Percentiles rank a stretch among this genome's conserved stretches.
Evolutionary conservation across 1,140 invertebrate genomes (phyloP).

Genomic region (Conopomorpha cramerella): DNA sequence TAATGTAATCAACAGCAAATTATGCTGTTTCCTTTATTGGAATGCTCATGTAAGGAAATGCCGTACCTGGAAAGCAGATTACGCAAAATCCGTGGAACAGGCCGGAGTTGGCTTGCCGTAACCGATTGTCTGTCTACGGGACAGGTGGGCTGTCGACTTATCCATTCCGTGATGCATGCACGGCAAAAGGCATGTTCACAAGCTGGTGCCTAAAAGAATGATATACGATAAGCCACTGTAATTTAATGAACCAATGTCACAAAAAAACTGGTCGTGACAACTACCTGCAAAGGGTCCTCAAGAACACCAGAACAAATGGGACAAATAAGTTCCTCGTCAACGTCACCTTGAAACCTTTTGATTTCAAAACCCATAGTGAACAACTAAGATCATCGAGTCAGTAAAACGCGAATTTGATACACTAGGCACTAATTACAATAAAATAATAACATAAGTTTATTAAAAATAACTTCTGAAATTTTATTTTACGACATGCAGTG

Average conservation of each 20-base stretch:
- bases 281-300: conserved; percentile 90
- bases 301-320: conserved; percentile 90
- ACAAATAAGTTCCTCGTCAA: conserved; percentile 91
- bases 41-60: no score
- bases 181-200: conserved; percentile 97
- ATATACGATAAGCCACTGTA: conserved; percentile 2
- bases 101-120: conserved; percentile 83
- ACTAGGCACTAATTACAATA: no score
- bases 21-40: no score
- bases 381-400: no score
- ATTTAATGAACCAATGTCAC: no score
- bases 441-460: no score
- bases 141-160: conserved; percentile 88
- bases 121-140: conserved; percentile 90
- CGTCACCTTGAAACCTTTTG: conserved; percentile 85
- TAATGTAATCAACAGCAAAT: conserved; percentile 8
- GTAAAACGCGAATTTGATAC: no score
- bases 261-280: no score
- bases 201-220: conserved; percentile 76
- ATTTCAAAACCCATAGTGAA: conserved; percentile 85
- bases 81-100: conserved; percentile 88
- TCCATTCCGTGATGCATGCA: conserved; percentile 93
- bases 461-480: no score
- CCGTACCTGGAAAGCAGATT: conserved; percentile 87
- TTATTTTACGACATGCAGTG: no score